Conservation (phyloP, 1,140 invertebrate genomes). For the Trichonephila clavata region DNA sequence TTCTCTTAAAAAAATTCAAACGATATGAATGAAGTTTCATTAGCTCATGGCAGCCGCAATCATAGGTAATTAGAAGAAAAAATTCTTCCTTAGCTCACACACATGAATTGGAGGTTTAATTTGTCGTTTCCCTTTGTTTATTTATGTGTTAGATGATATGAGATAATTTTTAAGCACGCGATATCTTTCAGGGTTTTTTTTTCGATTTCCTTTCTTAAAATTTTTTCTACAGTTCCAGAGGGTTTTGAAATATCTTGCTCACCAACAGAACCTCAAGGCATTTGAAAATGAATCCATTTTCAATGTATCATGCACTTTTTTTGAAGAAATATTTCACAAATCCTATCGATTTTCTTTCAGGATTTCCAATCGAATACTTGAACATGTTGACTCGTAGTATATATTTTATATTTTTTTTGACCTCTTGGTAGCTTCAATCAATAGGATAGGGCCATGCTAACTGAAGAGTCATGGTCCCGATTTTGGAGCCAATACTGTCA, state of each 20-base stretch:
- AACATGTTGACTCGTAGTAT: too few relatives aligned
- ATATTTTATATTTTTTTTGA: too few relatives aligned
- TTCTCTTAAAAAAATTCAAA: not conserved
- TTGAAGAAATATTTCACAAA: too few relatives aligned
- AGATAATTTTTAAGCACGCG: not conserved
- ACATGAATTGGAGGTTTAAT: not conserved
- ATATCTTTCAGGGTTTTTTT: not conserved
- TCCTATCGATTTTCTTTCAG: too few relatives aligned
- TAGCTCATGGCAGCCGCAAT: not conserved
- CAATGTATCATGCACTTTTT: too few relatives aligned
- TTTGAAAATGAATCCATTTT: too few relatives aligned
- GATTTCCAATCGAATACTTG: too few relatives aligned
- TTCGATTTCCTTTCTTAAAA: not conserved
- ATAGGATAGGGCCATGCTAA: too few relatives aligned
- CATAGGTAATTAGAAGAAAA: not conserved
- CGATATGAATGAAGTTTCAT: not conserved
- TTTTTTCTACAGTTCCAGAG: not conserved
- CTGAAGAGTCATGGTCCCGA: too few relatives aligned
- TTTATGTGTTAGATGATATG: not conserved
- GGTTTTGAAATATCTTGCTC: not conserved
- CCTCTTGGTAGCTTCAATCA: too few relatives aligned
- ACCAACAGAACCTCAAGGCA: not conserved
- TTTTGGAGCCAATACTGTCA: too few relatives aligned
- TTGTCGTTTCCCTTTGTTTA: not conserved
- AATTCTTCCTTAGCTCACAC: not conserved